These are phyloP conservation scores for Oncopodura yosiiana DNA, from an alignment of 1,140 invertebrate genomes.

Conservation along the genomic window DNA sequence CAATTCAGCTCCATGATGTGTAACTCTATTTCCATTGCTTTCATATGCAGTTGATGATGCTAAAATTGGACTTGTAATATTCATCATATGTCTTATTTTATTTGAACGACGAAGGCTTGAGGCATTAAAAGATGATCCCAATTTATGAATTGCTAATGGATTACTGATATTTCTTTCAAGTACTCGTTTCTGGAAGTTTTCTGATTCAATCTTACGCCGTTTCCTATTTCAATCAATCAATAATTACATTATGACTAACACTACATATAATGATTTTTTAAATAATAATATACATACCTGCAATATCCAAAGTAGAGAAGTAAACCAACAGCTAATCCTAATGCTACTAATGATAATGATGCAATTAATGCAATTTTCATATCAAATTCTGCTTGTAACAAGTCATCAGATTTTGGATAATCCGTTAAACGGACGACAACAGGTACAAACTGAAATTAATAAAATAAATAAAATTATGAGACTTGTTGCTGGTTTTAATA, in stretches of 20 bases:
- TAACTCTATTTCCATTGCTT: conserved; percentile 6
- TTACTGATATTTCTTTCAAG: conserved; percentile 34
- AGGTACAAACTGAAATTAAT: conserved; percentile 34
- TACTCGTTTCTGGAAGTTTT: conserved; percentile 34
- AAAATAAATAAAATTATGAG: no score
- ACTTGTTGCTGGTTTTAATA: neutral
- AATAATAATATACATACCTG: conserved; percentile 14
- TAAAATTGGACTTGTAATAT: conserved; percentile 31
- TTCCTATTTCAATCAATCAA: conserved; percentile 19
- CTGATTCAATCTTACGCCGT: conserved; percentile 33
- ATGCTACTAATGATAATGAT: conserved; percentile 20
- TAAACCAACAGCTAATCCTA: conserved; percentile 28
- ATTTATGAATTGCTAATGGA: conserved; percentile 33
- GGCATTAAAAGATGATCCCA: conserved; percentile 5
- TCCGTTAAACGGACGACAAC: conserved; percentile 32
- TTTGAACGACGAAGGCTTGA: conserved; percentile 30
- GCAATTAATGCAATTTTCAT: conserved; percentile 31
- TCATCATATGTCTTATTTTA: conserved; percentile 34
- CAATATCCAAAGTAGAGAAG: conserved; percentile 34
- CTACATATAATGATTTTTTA: neutral
- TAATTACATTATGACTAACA: no score
- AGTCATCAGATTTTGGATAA: conserved; percentile 16
- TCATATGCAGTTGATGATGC: conserved; percentile 14
- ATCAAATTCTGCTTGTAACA: conserved; percentile 25
- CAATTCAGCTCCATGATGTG: conserved; percentile 12